Conservation (phyloP, 1,140 invertebrate species). For the Drosophila tani region DNA sequence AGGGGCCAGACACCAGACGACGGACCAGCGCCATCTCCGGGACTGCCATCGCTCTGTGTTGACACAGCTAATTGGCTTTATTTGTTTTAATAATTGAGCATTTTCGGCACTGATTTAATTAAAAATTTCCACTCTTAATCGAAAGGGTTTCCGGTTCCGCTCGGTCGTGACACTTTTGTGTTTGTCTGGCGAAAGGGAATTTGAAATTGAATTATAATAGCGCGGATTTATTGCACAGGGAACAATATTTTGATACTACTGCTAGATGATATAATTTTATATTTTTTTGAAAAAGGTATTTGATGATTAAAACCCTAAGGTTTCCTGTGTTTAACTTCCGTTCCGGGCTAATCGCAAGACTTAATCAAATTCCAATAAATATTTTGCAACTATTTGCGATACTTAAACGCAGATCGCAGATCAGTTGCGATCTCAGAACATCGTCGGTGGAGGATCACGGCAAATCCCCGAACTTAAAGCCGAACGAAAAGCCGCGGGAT, state of each 20-base stretch:
- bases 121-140: constrained; percentile 60
- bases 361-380: constrained; percentile 80
- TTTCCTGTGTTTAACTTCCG: constrained; percentile 24
- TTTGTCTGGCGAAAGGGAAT: constrained; percentile 45
- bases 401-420: constrained; percentile 51
- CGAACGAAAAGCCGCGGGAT: constrained; percentile 55
- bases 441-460: constrained; percentile 18
- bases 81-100: constrained; percentile 85
- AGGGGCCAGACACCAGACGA: constrained; percentile 3
- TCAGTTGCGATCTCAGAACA: constrained; percentile 41
- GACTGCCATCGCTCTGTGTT: constrained; percentile 53
- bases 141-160: constrained; percentile 58
- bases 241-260: background rate
- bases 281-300: no score
- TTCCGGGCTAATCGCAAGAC: constrained; percentile 45
- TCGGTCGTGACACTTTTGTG: constrained; percentile 30
- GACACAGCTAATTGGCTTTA: constrained; percentile 85
- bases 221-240: constrained; percentile 49
- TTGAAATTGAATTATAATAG: constrained; percentile 75
- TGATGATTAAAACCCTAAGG: no score
- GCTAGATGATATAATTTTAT: background rate
- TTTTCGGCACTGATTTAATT: constrained; percentile 84
- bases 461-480: constrained; percentile 67
- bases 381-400: constrained; percentile 72
- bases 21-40: constrained; percentile 1